Evolutionary conservation across 2,797 vertebrate species (phyloP).

Genomic region (Liasis olivaceus): DNA sequence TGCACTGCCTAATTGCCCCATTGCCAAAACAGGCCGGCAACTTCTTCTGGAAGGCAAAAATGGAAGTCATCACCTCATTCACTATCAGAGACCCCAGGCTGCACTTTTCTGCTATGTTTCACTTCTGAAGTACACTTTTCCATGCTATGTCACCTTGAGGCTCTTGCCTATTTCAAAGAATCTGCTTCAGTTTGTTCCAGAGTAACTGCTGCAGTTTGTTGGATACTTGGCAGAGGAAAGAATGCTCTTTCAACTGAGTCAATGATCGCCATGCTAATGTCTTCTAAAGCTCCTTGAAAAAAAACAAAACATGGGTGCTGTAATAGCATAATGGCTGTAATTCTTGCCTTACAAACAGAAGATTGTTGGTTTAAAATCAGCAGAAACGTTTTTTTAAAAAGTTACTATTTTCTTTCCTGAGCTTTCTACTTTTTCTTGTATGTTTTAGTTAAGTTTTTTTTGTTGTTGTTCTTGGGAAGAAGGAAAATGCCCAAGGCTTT

Average conservation of each 20-base stretch:
- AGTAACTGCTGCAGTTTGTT: background rate
- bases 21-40: background rate
- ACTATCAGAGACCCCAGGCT: background rate
- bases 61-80: background rate
- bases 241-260: background rate
- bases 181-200: background rate
- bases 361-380: background rate
- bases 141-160: background rate
- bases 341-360: background rate
- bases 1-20: background rate
- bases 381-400: background rate
- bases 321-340: background rate
- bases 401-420: background rate
- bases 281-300: background rate
- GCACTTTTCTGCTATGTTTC: background rate
- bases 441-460: background rate
- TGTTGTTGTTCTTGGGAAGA: background rate
- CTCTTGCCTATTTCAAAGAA: background rate
- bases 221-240: background rate
- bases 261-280: background rate
- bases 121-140: background rate
- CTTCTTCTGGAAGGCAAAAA: background rate
- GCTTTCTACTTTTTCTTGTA: background rate
- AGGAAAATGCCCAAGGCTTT: slow-evolving; percentile 18
- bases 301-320: background rate